A percentile compares a stretch with the other conserved stretches of the same genome.
Evolutionary conservation across 2,888 invertebrate genomes (phyloP).

Genomic region (Hydropsyche betteni): DNA sequence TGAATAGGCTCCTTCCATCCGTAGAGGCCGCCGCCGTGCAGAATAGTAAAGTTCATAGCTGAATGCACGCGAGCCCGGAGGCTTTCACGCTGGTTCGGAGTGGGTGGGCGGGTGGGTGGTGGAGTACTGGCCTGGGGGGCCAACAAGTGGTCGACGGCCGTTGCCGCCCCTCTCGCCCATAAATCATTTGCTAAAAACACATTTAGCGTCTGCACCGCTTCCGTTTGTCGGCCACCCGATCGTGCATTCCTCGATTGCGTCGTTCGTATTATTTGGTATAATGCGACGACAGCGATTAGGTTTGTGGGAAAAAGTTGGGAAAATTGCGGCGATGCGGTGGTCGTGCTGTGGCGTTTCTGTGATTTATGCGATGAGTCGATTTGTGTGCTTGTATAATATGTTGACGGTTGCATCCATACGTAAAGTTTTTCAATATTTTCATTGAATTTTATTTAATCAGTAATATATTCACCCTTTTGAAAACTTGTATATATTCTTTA

Average conservation of each 20-base stretch:
- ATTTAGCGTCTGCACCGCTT: conserved; percentile 50
- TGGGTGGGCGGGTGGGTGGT: background rate
- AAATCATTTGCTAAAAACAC: conserved; percentile 52
- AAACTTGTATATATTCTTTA: no score
- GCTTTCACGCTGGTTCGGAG: background rate
- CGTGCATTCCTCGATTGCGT: conserved; percentile 38
- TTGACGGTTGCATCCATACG: no score
- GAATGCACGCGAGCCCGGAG: conserved; percentile 38
- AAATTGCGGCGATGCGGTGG: no score
- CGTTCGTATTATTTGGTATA: conserved; percentile 37
- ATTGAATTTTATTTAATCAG: no score
- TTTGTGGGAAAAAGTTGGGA: no score
- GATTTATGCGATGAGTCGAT: no score
- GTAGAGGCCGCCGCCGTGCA: conserved; percentile 35
- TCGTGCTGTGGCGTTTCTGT: no score
- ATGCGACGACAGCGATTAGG: no score
- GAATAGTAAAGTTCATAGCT: conserved; percentile 44
- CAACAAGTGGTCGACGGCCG: conserved; percentile 50
- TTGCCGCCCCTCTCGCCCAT: conserved; percentile 43
- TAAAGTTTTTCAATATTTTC: no score
- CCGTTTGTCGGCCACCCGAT: conserved; percentile 42
- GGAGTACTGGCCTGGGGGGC: conserved; percentile 21
- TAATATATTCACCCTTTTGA: no score
- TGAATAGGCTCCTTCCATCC: conserved; percentile 31
- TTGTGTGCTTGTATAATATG: no score